Evolutionary conservation across 2,113 vertebrate species (phyloP), one percentile per base, ranked within the genome.

Genomic region (Anoplopoma fimbria): DNA sequence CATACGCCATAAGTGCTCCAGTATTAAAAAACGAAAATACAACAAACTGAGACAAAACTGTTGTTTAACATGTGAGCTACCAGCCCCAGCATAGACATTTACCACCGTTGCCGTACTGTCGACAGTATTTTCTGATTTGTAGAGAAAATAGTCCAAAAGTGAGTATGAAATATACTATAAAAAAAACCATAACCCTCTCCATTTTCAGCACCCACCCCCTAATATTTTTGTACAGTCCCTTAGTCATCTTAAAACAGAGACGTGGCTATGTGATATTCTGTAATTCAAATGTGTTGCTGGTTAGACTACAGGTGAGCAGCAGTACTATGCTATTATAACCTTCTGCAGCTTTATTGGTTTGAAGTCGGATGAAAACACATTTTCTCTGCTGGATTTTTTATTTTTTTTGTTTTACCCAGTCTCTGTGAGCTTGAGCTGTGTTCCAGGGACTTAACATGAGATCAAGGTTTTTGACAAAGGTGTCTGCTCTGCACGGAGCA

Each of bases 361-460:
- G 47, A 77, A 31, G 38, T 38, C 27, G 6, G 29, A 38, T 42
- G 31, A 25, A 9, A 69, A 31, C 45, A 13, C 45, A 23, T 19
- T 53, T n/a, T 65, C 65, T 36, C 69, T 53, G 64, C 38, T 70
- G 57, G 58, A 57, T n/a, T 38, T 61, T 31, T 33, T 29, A n/a
- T n/a, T n/a, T n/a, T n/a, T n/a, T n/a, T n/a, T n/a, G n/a, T n/a
- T n/a, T n/a, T n/a, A n/a, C 15, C 23, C 25, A 19, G 34, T 45
- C 31, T 34, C 49, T 40, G 14, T 13, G 38, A 76, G 23, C 17
- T 25, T 29, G 25, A 67, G 36, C 23, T 47, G 23, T 61, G 17
- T 7, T 4, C 38, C 21, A 3, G 25, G 14, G 21, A n/a, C 23
- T 40, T 51, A 23, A 40, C 49, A 10, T n/a, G 27, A 51, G 23